Evolutionary conservation across 2,888 invertebrate genomes (phyloP), one percentile per base, ranked within the genome.

Genomic region (Cancer borealis): DNA sequence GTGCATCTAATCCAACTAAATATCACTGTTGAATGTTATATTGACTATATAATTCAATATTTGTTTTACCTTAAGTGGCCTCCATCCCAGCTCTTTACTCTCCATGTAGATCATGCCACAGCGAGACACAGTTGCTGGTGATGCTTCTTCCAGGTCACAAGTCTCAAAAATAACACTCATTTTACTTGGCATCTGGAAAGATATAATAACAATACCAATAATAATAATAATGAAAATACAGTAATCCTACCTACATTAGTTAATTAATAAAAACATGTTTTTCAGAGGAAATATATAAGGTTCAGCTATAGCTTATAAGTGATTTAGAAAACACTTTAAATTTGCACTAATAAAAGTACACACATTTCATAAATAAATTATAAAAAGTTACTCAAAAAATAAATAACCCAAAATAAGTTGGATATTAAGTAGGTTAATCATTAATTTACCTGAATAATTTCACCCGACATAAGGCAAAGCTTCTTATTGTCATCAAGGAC

Each of bases 41-140:
- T 10, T 91, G 54, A 49, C 21, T 87, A 84, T 87, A 87, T 92
- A 39, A 45, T 39, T 30, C n/a, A 46, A 21, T 39, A 45, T 21
- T 26, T 66, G 88, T 14, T 79, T 87, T 49, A 95, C 95, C 95
- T 98, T 98, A 96, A 98, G 98, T 0, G 98, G 98, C 95, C 97
- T 97, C 98, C 98, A 99, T 3, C 99, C 99, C 8, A 99, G 97
- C 0, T 98, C 98, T 0, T 97, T 96, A 0, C 99, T 98, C 96
- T 99, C 99, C 97, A 99, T 97, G 96, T 99, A 99, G 96, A 99
- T 98, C 99, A 99, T 99, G 90, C 98, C 98, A 96, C 99, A 99
- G 93, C 98, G 97, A 21, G 98, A 98, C 1, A 99, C 98, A 5
- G 98, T 98, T 8, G 98, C 98, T 39, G 98, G 98, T 0, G 98